A percentile compares a stretch with the other conserved stretches of the same genome.
These are phyloP conservation scores for Lysandra coridon DNA, from an alignment of 2,888 invertebrate genomes.

Conservation along the genomic window DNA sequence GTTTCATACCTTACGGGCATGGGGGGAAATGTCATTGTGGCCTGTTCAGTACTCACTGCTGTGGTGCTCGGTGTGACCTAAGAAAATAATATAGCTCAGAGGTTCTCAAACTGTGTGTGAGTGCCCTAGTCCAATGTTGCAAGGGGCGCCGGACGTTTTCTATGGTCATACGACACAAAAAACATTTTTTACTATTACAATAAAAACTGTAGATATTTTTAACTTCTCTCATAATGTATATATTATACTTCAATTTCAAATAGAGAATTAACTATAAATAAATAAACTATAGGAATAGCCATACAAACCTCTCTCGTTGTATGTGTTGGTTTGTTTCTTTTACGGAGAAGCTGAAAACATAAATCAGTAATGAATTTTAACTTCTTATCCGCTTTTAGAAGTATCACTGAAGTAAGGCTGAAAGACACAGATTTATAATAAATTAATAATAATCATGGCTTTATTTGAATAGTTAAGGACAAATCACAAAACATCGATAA, in stretches of 20 bases:
- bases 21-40: background rate
- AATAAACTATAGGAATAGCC: background rate
- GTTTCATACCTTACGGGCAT: slow-evolving; percentile 7
- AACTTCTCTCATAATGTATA: too few relatives aligned
- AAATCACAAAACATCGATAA: too few relatives aligned
- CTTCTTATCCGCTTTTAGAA: background rate
- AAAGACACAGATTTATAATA: too few relatives aligned
- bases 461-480: too few relatives aligned
- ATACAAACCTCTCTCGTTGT: background rate
- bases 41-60: background rate
- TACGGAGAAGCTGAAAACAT: background rate
- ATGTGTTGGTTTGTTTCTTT: background rate
- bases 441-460: too few relatives aligned
- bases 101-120: background rate
- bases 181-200: background rate
- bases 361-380: background rate
- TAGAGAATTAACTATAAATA: too few relatives aligned
- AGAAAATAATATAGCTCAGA: background rate
- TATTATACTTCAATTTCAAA: too few relatives aligned
- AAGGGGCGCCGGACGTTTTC: too few relatives aligned
- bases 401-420: too few relatives aligned
- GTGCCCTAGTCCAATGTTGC: background rate
- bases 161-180: background rate
- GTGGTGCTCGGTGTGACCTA: background rate
- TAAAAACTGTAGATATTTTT: too few relatives aligned